phyloP scores from a whole-genome alignment of 1,140 invertebrate species.

The Manduca sexta region DNA sequence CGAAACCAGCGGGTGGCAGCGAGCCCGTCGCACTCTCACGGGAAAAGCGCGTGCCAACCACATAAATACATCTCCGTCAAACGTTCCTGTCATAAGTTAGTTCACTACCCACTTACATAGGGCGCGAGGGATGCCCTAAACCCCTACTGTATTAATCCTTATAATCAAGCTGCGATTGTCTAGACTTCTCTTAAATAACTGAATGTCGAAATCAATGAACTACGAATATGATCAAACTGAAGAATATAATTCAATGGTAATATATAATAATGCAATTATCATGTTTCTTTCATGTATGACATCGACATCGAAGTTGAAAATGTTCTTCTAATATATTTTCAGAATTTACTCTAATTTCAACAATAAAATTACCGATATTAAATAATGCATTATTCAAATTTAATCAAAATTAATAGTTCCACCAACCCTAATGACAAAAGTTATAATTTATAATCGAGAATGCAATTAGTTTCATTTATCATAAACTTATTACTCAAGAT shows the following conservation, averaged over 20 bases:
- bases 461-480: constrained; percentile 16
- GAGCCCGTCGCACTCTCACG: constrained; percentile 5
- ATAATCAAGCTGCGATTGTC: not conserved
- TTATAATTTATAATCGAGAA: constrained; percentile 6
- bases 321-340: too few species aligned
- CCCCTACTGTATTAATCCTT: not conserved
- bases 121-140: not conserved
- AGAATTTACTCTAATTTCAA: too few species aligned
- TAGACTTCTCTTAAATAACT: too few species aligned
- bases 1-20: not conserved
- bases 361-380: too few species aligned
- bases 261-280: too few species aligned
- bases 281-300: too few species aligned
- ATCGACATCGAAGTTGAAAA: too few species aligned
- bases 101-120: not conserved
- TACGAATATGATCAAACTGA: too few species aligned
- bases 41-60: constrained; percentile 5
- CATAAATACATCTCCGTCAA: constrained; percentile 20
- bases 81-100: constrained; percentile 11
- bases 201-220: too few species aligned
- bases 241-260: too few species aligned
- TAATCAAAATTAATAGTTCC: not conserved
- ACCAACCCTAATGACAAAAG: constrained; percentile 10
- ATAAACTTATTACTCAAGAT: constrained; percentile 5
- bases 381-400: not conserved